Evolutionary conservation across 2,888 invertebrate species (phyloP).

Genomic region (Parnassius apollo): DNA sequence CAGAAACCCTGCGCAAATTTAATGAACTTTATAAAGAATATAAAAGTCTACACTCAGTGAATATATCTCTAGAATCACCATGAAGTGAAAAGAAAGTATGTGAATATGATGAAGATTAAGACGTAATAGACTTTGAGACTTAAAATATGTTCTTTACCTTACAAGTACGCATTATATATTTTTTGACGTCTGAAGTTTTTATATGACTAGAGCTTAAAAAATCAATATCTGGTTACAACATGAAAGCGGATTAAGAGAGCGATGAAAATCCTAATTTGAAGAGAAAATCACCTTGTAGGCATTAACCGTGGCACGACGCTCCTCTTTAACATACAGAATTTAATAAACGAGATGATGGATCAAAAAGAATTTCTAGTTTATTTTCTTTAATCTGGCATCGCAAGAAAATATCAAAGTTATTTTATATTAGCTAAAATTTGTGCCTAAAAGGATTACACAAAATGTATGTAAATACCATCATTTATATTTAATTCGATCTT

Average conservation of each 20-base stretch:
- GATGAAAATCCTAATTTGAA: conserved; percentile 41
- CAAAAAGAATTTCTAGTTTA: conserved; percentile 35
- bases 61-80: no score
- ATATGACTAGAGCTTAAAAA: conserved; percentile 9
- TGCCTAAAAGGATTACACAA: conserved; percentile 32
- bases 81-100: no score
- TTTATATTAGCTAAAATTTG: conserved; percentile 7
- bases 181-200: not conserved
- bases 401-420: conserved; percentile 18
- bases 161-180: not conserved
- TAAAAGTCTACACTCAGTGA: no score
- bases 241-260: conserved; percentile 41
- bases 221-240: conserved; percentile 36
- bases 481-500: no score
- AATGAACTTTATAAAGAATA: no score
- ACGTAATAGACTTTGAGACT: no score
- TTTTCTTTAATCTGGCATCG: conserved; percentile 21
- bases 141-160: no score
- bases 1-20: no score
- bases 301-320: conserved; percentile 24
- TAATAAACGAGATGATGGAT: conserved; percentile 35
- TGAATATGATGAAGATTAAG: no score
- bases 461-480: no score
- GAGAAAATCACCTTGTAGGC: conserved; percentile 32
- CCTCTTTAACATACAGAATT: conserved; percentile 32